Conservation (phyloP, 2,888 invertebrate genomes). For the Drosophila demipolita region DNA sequence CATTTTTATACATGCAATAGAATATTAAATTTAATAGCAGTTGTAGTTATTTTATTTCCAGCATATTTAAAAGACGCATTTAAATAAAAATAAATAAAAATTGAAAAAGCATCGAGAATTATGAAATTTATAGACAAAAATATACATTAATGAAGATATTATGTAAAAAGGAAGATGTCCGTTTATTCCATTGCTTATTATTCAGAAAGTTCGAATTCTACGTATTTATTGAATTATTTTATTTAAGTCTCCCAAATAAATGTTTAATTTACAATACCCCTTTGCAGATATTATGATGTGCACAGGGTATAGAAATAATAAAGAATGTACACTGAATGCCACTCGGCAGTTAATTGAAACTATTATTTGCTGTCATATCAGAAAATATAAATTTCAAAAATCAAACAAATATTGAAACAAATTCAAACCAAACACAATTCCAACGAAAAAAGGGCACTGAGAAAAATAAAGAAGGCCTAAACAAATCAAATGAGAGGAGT, state of each 20-base stretch:
- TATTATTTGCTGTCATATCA: constrained; percentile 49
- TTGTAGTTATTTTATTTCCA: neutral
- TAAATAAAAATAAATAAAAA: neutral
- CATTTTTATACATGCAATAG: too few relatives aligned
- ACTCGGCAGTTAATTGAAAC: constrained; percentile 57
- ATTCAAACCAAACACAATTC: constrained; percentile 19
- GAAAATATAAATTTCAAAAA: constrained; percentile 56
- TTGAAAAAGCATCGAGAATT: too few relatives aligned
- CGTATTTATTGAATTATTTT: neutral
- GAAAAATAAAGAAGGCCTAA: constrained; percentile 26
- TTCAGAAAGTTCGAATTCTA: too few relatives aligned
- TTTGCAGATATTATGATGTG: neutral
- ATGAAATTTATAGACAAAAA: too few relatives aligned
- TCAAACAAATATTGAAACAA: constrained; percentile 50
- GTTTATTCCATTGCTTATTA: too few relatives aligned
- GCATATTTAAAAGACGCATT: neutral
- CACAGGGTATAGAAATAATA: constrained; percentile 16
- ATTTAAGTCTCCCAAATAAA: neutral
- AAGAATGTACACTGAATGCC: constrained; percentile 27
- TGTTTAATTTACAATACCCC: neutral
- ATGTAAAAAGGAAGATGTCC: neutral
- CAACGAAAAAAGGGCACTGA: constrained; percentile 11
- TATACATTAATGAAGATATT: neutral
- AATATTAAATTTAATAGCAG: too few relatives aligned
- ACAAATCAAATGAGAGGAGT: constrained; percentile 44